A percentile compares a stretch with the other conserved stretches of the same genome.
phyloP scores from a whole-genome alignment of 1,140 invertebrate species.

The Polyergus mexicanus region DNA sequence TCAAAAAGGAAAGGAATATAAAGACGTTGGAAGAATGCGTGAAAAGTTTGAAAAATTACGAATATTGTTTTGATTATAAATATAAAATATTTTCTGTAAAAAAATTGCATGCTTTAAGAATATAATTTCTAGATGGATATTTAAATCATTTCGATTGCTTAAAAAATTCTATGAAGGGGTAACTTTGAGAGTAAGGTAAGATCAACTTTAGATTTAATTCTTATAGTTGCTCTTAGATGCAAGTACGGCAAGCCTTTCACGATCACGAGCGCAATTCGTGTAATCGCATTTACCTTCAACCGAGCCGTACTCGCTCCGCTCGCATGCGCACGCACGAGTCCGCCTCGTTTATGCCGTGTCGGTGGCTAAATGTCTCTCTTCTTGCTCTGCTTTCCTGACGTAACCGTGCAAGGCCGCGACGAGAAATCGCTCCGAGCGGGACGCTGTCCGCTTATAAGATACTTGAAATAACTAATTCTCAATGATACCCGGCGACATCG shows the following conservation, averaged over 20 bases:
- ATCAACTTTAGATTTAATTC: slow-evolving; percentile 3
- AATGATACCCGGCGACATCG: slow-evolving; percentile 31
- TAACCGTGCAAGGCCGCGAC: slow-evolving; percentile 77
- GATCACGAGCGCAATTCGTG: slow-evolving; percentile 59
- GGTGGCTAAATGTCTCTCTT: slow-evolving; percentile 62
- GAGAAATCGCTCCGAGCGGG: slow-evolving; percentile 62
- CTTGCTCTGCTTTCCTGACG: slow-evolving; percentile 76
- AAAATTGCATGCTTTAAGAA: neutral
- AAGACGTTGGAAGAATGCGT: neutral
- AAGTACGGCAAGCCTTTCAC: slow-evolving; percentile 61
- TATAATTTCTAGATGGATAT: neutral
- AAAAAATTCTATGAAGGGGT: neutral
- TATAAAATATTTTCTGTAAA: neutral
- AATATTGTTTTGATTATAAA: neutral
- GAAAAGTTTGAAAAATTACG: neutral
- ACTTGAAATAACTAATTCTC: slow-evolving; percentile 56
- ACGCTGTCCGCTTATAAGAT: slow-evolving; percentile 33
- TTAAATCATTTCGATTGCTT: neutral
- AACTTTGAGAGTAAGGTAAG: neutral
- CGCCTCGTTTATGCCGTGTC: slow-evolving; percentile 61
- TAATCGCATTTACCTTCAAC: slow-evolving; percentile 45
- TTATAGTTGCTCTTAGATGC: slow-evolving; percentile 8
- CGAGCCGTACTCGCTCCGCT: slow-evolving; percentile 7
- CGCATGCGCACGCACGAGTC: slow-evolving; percentile 46
- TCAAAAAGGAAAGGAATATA: neutral